Base-by-base conservation (phyloP, 2,888 invertebrate species). In the Electrophaes corylata region DNA sequence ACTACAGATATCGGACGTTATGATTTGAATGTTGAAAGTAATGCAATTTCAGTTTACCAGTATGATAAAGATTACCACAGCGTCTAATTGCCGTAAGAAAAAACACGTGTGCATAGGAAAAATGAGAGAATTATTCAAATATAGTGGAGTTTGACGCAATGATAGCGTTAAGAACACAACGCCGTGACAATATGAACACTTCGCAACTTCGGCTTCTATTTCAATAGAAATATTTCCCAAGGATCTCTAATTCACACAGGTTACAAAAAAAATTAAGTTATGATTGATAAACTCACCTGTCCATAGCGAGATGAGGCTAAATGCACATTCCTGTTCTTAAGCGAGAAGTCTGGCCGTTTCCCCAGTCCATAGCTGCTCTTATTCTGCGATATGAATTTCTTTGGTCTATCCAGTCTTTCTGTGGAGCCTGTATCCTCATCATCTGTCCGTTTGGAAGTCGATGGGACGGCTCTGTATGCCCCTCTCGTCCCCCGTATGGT, bases 251-350 rank as follows among this genome's bases (percentile, higher is more conserved):
- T 29, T 29, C 10, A 29, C 26, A 29, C 6, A 1, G 10, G 26
- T 29, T 29, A 29, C 10, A 6, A 37, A 8, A 16, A 16, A 37
- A 37, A 14, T 6, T 16, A 37, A 37, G 10, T 26, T 26, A 31
- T 11, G 6, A 18, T 11, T 29, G 4, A 23, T 3, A 5, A 11
- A 79, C 90, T 88, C 75, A 91, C 91, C 90, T 91, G 92, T 60
- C 91, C 89, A 87, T 92, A 92, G 47, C 92, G 82, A 40, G 91
- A 89, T 1, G 92, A 86, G 3, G 91, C 81, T 81, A 92, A 81
- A 79, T 91, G 90, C 75, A 92, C 88, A 69, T 92, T 92, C 68
- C 92, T 79, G 68, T 86, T 88, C 80, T 92, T 92, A 50, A 91
- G 73, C 12, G 89, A 83, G 77, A 88, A 92, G 70, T 92, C 92